Conservation (phyloP, 2,888 invertebrate genomes). For the Drosophila parthenogenetica region DNA sequence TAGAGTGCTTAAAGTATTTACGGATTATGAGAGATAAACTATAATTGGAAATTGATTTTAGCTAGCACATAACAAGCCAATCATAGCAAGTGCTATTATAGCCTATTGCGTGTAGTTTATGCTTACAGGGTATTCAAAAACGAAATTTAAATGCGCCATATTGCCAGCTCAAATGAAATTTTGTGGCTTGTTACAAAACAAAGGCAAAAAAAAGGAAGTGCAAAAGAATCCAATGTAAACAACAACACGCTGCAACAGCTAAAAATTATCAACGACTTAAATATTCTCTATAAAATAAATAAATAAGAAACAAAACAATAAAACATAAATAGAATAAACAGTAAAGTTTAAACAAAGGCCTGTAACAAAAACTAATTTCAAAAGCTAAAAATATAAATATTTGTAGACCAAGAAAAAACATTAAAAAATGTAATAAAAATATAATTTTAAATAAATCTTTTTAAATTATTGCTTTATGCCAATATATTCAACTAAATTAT, state of each 20-base stretch:
- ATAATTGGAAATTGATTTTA: neutral
- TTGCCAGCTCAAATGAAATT: slow-evolving; percentile 77
- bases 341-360: too few species aligned
- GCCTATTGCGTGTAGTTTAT: neutral
- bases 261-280: neutral
- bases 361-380: too few species aligned
- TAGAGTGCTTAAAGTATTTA: neutral
- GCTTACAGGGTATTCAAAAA: slow-evolving; percentile 31
- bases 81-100: neutral
- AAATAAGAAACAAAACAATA: neutral
- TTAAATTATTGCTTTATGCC: too few species aligned
- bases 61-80: too few species aligned
- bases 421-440: too few species aligned
- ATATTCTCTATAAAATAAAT: slow-evolving; percentile 30
- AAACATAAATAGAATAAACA: neutral
- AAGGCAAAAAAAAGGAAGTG: slow-evolving; percentile 32
- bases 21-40: neutral
- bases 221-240: slow-evolving; percentile 36
- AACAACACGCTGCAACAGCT: slow-evolving; percentile 1
- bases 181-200: slow-evolving; percentile 69
- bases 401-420: too few species aligned
- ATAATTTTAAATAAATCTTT: too few species aligned
- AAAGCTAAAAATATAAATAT: too few species aligned
- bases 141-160: slow-evolving; percentile 72
- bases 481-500: too few species aligned